phyloP scores from a whole-genome alignment of 2,888 invertebrate species.

The Parthenolecanium corni region DNA sequence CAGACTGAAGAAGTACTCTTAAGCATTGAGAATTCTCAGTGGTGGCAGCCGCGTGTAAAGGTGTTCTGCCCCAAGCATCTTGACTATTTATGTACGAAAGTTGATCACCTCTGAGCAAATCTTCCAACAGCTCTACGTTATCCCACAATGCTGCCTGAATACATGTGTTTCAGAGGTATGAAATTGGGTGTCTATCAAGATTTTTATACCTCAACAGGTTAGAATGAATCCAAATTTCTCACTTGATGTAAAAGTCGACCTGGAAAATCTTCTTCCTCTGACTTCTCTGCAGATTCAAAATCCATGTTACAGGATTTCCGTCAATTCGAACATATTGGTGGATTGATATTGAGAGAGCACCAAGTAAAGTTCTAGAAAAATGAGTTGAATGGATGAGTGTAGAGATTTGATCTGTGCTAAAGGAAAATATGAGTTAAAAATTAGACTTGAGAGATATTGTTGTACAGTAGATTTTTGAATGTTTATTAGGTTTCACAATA shows the following conservation, averaged over 20 bases:
- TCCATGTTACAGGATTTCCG: slow-evolving; percentile 13
- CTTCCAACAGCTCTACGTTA: slow-evolving; percentile 71
- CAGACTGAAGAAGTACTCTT: slow-evolving; percentile 56
- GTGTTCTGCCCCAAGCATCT: slow-evolving; percentile 62
- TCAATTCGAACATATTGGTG: not conserved
- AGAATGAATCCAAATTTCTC: slow-evolving; percentile 14
- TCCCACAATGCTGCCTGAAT: slow-evolving; percentile 72
- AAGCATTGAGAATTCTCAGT: slow-evolving; percentile 65
- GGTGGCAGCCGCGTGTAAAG: slow-evolving; percentile 71
- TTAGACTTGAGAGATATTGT: no score
- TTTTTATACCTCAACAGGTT: no score
- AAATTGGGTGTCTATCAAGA: not conserved
- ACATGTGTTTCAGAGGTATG: not conserved
- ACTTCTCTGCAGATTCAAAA: not conserved
- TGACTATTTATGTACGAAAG: slow-evolving; percentile 53
- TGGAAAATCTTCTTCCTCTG: slow-evolving; percentile 43
- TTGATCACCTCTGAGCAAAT: slow-evolving; percentile 58
- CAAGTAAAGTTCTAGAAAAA: no score
- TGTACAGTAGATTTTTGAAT: no score
- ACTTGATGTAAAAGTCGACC: slow-evolving; percentile 43
- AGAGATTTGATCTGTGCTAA: no score
- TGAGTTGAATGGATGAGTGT: no score
- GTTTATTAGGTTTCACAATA: no score
- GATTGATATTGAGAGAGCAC: no score
- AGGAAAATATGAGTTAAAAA: no score